These are phyloP conservation scores for Synergus umbraculus DNA, from an alignment of 2,888 invertebrate species.

Conservation along the genomic window DNA sequence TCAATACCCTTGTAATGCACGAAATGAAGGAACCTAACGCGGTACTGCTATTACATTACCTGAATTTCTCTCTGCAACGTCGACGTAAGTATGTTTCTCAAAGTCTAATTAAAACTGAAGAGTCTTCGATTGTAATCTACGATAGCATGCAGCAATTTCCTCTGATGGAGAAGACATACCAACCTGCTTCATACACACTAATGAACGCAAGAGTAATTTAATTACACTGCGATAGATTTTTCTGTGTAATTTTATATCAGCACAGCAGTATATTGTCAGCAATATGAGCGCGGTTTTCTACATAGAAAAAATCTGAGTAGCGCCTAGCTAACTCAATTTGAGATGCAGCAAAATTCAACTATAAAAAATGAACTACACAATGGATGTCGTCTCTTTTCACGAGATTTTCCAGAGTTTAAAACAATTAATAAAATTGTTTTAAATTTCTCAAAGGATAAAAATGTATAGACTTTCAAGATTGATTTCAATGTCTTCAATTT, in stretches of 20 bases:
- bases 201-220: not conserved
- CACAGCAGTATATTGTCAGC: too few relatives aligned
- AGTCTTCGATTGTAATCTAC: not conserved
- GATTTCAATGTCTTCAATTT: too few relatives aligned
- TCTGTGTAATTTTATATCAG: not conserved
- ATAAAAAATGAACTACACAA: too few relatives aligned
- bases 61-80: slow-evolving; percentile 8
- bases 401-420: too few relatives aligned
- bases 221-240: not conserved
- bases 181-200: not conserved
- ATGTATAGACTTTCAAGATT: too few relatives aligned
- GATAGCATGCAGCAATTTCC: not conserved
- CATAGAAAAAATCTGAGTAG: too few relatives aligned
- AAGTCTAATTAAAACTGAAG: slow-evolving; percentile 12
- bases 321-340: too few relatives aligned
- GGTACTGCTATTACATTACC: slow-evolving; percentile 39
- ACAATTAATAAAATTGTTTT: too few relatives aligned
- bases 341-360: too few relatives aligned
- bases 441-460: not conserved
- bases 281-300: too few relatives aligned
- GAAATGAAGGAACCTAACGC: slow-evolving; percentile 61
- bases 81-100: not conserved
- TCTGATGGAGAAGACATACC: not conserved
- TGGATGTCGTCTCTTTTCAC: too few relatives aligned
- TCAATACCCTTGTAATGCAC: slow-evolving; percentile 72